Evolutionary conservation across 2,797 vertebrate genomes (phyloP).

Genomic region (Sphenopsis melanotis): DNA sequence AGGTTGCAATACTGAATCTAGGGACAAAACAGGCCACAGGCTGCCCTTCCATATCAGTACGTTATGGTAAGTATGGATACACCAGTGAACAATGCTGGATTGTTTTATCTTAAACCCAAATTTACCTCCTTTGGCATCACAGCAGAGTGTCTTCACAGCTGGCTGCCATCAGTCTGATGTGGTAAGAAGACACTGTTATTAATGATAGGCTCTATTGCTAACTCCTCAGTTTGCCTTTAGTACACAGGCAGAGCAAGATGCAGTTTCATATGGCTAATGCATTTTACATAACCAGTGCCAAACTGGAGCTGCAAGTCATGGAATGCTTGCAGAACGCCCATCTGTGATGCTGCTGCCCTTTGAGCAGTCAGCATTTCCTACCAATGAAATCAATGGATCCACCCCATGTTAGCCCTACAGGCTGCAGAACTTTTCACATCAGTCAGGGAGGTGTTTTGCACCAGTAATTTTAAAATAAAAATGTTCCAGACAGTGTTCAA

Average conservation of each 20-base stretch:
- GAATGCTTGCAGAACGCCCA: neutral
- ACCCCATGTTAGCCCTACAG: neutral
- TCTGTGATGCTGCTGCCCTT: neutral
- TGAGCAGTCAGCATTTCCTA: neutral
- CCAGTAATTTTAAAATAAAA: neutral
- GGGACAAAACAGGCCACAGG: neutral
- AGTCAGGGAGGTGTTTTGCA: neutral
- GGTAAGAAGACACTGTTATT: neutral
- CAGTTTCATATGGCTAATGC: neutral
- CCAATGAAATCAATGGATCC: neutral
- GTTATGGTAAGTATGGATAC: neutral
- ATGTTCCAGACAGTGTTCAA: neutral
- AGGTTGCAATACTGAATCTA: neutral
- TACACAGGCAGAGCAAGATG: neutral
- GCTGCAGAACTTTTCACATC: neutral
- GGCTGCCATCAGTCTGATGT: neutral
- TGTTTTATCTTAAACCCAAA: neutral
- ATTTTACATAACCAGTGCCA: neutral
- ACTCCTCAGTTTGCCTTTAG: neutral
- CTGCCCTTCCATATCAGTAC: neutral
- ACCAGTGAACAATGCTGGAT: neutral
- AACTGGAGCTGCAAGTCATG: neutral
- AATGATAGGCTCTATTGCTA: neutral
- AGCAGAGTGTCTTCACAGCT: neutral
- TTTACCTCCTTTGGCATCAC: neutral